phyloP scores from a whole-genome alignment of 2,797 vertebrate genomes.

The Bradypus variegatus region DNA sequence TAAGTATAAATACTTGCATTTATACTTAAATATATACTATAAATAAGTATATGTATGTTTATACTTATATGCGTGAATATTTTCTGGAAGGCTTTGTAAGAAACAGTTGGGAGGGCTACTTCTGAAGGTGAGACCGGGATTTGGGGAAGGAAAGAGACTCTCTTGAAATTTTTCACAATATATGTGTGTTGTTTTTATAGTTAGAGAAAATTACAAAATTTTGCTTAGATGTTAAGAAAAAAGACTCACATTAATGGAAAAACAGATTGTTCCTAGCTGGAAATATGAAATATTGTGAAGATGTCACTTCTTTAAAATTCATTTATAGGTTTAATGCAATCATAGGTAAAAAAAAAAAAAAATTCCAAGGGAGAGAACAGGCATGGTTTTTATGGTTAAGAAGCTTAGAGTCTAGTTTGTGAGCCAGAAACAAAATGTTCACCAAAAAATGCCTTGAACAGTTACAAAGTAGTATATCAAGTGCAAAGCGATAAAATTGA shows the following conservation, averaged over 20 bases:
- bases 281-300: constrained; percentile 50
- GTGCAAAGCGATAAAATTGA: constrained; percentile 58
- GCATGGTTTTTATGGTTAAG: constrained; percentile 50
- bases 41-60: neutral
- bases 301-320: constrained; percentile 50
- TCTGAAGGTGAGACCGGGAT: neutral
- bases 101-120: neutral
- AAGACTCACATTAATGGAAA: neutral
- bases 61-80: neutral
- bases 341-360: neutral
- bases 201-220: constrained; percentile 36
- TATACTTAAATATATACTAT: too few species aligned
- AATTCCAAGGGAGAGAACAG: neutral
- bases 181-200: constrained; percentile 7
- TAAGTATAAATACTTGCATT: too few species aligned
- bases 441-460: constrained; percentile 55
- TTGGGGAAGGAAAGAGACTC: neutral
- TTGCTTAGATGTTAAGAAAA: neutral
- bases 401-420: constrained; percentile 41
- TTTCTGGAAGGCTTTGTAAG: neutral
- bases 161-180: neutral
- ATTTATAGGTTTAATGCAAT: constrained; percentile 53
- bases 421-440: constrained; percentile 58
- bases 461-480: constrained; percentile 58
- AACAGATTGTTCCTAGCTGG: constrained; percentile 34